Evolutionary conservation across 2,113 vertebrate genomes (phyloP).

Genomic region (Triplophysa siluroides): DNA sequence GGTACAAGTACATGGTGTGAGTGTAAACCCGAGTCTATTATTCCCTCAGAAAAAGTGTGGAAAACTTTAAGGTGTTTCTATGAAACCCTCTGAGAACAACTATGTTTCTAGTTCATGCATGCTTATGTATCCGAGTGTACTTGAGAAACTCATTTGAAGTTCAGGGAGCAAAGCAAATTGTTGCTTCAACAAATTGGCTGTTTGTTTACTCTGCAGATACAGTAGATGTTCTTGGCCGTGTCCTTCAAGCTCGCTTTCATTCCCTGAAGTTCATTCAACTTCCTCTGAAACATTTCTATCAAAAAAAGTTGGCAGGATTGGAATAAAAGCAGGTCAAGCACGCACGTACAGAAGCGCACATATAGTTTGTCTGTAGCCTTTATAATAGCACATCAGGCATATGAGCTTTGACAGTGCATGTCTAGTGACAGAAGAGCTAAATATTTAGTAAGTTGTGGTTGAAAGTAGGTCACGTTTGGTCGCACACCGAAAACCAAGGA

Average conservation of each 20-base stretch:
- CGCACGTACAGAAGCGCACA: slow-evolving; percentile 1
- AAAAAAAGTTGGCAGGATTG: background rate
- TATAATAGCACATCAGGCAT: slow-evolving; percentile 5
- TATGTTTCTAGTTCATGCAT: background rate
- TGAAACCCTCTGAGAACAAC: background rate
- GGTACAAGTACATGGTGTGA: slow-evolving; percentile 27
- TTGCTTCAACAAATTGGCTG: background rate
- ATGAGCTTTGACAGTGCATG: slow-evolving; percentile 11
- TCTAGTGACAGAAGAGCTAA: slow-evolving; percentile 6
- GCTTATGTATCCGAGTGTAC: background rate
- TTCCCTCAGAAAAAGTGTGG: slow-evolving; percentile 16
- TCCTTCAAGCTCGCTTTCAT: slow-evolving; percentile 1
- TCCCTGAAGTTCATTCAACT: slow-evolving; percentile 10
- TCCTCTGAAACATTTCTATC: background rate
- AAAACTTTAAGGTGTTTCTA: slow-evolving; percentile 19
- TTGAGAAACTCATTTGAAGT: background rate
- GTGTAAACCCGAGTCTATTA: slow-evolving; percentile 14
- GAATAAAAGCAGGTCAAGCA: background rate
- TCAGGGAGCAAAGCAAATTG: slow-evolving; percentile 1
- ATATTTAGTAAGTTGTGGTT: slow-evolving; percentile 16
- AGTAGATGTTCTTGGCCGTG: background rate
- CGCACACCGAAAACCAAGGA: background rate
- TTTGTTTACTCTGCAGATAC: background rate
- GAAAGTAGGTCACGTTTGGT: slow-evolving; percentile 15
- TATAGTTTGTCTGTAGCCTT: slow-evolving; percentile 2